phyloP scores from a whole-genome alignment of 2,888 invertebrate genomes.

The Drosophila barbarae region DNA sequence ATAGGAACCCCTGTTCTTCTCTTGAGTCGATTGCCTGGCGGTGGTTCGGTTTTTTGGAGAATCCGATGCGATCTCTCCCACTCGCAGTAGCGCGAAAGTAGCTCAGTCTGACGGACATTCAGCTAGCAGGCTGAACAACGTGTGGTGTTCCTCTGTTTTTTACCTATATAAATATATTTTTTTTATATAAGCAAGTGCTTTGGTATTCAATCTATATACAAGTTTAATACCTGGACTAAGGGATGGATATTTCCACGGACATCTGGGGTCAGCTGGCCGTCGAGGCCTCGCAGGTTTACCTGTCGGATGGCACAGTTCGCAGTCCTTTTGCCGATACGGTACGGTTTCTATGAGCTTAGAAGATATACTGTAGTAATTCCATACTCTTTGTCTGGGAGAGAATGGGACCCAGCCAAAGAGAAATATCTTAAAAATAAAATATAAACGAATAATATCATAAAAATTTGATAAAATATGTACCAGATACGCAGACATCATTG shows the following conservation, averaged over 20 bases:
- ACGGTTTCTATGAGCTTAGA: constrained; percentile 76
- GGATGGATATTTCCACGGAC: constrained; percentile 87
- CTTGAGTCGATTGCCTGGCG: constrained; percentile 53
- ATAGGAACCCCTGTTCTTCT: constrained; percentile 58
- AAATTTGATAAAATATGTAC: neutral
- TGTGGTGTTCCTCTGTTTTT: constrained; percentile 43
- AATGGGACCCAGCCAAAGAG: neutral
- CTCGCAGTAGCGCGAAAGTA: constrained; percentile 66
- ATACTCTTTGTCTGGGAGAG: constrained; percentile 19
- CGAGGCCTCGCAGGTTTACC: constrained; percentile 91
- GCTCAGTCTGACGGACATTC: constrained; percentile 57
- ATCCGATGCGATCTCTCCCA: constrained; percentile 41
- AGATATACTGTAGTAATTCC: constrained; percentile 4
- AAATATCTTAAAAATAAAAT: constrained; percentile 1
- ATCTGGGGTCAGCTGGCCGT: constrained; percentile 94
- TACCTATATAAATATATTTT: constrained; percentile 13
- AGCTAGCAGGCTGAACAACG: constrained; percentile 47
- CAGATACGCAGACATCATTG: neutral
- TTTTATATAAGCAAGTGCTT: constrained; percentile 67
- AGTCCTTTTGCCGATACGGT: constrained; percentile 93
- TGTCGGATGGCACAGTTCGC: constrained; percentile 88
- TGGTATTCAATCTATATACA: constrained; percentile 33
- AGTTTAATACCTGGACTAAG: constrained; percentile 32
- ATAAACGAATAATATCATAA: constrained; percentile 3
- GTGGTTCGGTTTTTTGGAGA: constrained; percentile 58